Conservation (phyloP, 2,113 vertebrate species). For the Cottus gobio region DNA sequence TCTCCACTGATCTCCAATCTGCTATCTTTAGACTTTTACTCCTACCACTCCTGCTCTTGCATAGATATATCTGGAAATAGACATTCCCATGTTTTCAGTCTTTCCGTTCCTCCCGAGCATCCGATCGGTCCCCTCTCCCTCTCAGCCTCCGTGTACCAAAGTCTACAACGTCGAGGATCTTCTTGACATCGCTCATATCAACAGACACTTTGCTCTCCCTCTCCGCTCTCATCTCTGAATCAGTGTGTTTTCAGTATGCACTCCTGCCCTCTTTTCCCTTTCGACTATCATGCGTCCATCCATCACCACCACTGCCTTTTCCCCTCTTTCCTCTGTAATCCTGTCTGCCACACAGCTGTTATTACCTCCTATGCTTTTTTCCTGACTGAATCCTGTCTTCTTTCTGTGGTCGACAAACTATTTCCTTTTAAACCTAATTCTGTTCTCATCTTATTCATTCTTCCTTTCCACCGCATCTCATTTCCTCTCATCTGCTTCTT, state of each 20-base stretch:
- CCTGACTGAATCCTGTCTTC: slow-evolving; percentile 19
- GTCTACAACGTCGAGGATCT: neutral
- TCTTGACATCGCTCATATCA: slow-evolving; percentile 8
- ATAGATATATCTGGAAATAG: slow-evolving; percentile 68
- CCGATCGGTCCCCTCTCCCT: slow-evolving; percentile 6
- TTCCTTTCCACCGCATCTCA: neutral
- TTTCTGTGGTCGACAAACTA: neutral
- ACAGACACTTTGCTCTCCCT: neutral
- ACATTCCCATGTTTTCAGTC: slow-evolving; percentile 39
- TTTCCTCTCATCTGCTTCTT: neutral
- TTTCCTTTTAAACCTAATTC: neutral
- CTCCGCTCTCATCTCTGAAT: slow-evolving; percentile 18
- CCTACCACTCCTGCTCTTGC: slow-evolving; percentile 63
- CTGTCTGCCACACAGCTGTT: slow-evolving; percentile 11
- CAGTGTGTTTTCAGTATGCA: slow-evolving; percentile 13
- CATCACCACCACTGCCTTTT: neutral
- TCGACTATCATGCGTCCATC: neutral
- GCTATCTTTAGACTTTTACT: slow-evolving; percentile 49
- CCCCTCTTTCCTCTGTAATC: neutral
- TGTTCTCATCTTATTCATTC: neutral
- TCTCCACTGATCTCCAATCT: slow-evolving; percentile 43
- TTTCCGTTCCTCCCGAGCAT: slow-evolving; percentile 1
- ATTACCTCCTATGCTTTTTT: slow-evolving; percentile 1
- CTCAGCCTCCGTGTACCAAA: neutral
- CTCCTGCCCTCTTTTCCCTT: neutral